Evolutionary conservation across 2,797 vertebrate species (phyloP).

Genomic region (Pelobates cultripes): DNA sequence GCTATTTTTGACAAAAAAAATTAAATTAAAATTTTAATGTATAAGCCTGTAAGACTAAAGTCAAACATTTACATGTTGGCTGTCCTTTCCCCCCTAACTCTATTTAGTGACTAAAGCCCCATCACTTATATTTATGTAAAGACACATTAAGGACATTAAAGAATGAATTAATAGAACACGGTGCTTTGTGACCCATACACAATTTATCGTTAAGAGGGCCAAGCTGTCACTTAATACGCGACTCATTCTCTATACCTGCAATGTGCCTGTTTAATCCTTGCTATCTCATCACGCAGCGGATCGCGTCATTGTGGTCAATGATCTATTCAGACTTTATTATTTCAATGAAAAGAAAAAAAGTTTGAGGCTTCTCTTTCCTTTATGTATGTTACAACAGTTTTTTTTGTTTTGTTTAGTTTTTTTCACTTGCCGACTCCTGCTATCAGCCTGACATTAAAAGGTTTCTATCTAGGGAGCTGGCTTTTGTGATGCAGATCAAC

Average conservation of each 20-base stretch:
- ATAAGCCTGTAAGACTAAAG: no score
- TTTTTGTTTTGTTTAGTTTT: no score
- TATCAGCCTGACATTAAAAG: constrained; percentile 61
- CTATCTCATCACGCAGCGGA: background rate
- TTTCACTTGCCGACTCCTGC: constrained; percentile 44
- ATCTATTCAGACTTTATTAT: constrained; percentile 18
- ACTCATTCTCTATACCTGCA: background rate
- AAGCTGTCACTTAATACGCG: background rate
- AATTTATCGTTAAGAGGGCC: background rate
- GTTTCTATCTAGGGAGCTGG: constrained; percentile 54
- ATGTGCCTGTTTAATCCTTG: constrained; percentile 16
- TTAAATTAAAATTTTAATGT: no score
- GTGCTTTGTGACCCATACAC: background rate
- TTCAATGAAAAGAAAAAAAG: background rate
- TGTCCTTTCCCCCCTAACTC: no score
- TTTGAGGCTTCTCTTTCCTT: constrained; percentile 45
- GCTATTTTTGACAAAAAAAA: no score
- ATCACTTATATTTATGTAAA: no score
- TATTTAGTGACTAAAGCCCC: no score
- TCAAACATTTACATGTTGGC: no score
- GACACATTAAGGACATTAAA: background rate
- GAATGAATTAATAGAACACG: background rate
- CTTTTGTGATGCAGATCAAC: constrained; percentile 88
- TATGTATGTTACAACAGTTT: constrained; percentile 57
- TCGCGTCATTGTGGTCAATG: background rate